phyloP scores from a whole-genome alignment of 2,888 invertebrate species.

The Tuberolachnus salignus region DNA sequence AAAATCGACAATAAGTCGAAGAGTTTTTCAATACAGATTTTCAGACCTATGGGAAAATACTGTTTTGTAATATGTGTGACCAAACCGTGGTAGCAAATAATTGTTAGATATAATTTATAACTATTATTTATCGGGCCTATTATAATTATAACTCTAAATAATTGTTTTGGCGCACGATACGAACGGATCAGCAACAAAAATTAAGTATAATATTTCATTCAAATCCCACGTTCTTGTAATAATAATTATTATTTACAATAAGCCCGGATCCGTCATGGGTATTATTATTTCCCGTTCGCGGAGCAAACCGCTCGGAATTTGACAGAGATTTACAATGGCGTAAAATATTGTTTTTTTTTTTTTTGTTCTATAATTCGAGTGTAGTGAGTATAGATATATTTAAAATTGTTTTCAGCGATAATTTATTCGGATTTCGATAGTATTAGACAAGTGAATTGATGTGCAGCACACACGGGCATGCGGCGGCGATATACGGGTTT shows the following conservation, averaged over 20 bases:
- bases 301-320: not conserved
- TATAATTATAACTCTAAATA: too few species aligned
- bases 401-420: conserved; percentile 38
- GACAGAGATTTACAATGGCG: conserved; percentile 27
- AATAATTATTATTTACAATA: not conserved
- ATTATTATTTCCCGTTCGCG: not conserved
- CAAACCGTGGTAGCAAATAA: too few species aligned
- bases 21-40: too few species aligned
- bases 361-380: conserved; percentile 32
- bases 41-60: too few species aligned
- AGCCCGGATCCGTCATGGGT: not conserved
- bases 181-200: too few species aligned
- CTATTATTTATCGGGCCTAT: too few species aligned
- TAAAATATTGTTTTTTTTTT: conserved; percentile 16
- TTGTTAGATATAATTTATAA: too few species aligned
- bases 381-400: not conserved
- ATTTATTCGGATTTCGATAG: conserved; percentile 37
- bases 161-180: too few species aligned
- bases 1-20: too few species aligned
- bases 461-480: conserved; percentile 5
- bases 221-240: not conserved
- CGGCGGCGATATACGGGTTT: not conserved
- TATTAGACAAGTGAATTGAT: conserved; percentile 48
- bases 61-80: too few species aligned
- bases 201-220: too few species aligned